Evolutionary conservation across 2,888 invertebrate genomes (phyloP), one percentile per base, ranked within the genome.

Genomic region (Cheilosia impressa): DNA sequence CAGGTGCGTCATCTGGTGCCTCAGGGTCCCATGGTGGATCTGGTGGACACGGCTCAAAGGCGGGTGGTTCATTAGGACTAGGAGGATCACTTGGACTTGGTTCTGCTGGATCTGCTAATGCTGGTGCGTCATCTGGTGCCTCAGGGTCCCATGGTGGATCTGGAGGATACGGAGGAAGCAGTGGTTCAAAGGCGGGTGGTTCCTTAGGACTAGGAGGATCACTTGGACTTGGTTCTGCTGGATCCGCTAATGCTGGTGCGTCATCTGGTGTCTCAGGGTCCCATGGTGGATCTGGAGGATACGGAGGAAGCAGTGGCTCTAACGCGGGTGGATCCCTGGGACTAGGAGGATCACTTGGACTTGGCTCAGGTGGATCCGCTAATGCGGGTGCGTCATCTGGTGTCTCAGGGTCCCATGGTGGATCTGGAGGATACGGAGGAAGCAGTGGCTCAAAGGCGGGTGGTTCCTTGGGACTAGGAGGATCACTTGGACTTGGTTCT

Each of bases 371-470:
- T 38, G 45, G 45, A n/a, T 45, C 17, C n/a, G 52, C 41, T 10
- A 76, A 78, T 7, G n/a, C 68, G 22, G 80, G 66, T 57, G 60
- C 50, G 0, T 63, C 75, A 7, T 57, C 34, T 38, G 38, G 38
- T 13, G 13, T 4, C 0, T 38, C 38, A 2, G 38, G 55, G 15
- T 76, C 69, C 10, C 27, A 63, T 2, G 72, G 62, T 3, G 52
- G 13, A 19, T 68, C 62, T 15, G 66, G 58, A 2, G 34, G 62
- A 19, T n/a, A 38, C 3, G 62, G 77, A 2, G 55, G 53, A 5
- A 10, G 3, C 38, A 38, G 47, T n/a, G 50, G 47, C n/a, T 13
- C 27, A 4, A 38, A 31, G 0, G 63, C 17, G 2, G 19, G 45
- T 27, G 81, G 52, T 10, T 41, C 52, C 1, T n/a, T n/a, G 4